phyloP scores from a whole-genome alignment of 2,888 invertebrate genomes.

The Eretmocerus hayati region DNA sequence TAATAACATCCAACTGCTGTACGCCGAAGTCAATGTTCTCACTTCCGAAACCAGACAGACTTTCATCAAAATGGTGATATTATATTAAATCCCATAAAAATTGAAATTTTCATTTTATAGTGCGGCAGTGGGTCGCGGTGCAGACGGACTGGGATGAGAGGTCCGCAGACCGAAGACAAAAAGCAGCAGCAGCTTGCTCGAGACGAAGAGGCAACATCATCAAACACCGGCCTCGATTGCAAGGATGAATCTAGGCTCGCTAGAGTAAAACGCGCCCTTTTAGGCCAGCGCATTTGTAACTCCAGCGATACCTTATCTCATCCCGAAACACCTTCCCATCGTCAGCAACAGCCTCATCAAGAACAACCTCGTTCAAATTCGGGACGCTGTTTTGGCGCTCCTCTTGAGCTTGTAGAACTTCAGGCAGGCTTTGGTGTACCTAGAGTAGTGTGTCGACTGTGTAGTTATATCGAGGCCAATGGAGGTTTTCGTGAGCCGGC shows the following conservation, averaged over 20 bases:
- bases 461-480: constrained; percentile 46
- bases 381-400: constrained; percentile 35
- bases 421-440: constrained; percentile 45
- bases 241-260: constrained; percentile 43
- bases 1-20: too few species aligned
- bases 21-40: too few species aligned
- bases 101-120: not conserved
- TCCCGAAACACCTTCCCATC: constrained; percentile 21
- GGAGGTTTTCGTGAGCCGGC: constrained; percentile 42
- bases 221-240: constrained; percentile 25
- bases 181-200: constrained; percentile 30
- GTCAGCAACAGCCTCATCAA: not conserved
- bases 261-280: constrained; percentile 41
- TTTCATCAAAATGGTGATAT: too few species aligned
- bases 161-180: constrained; percentile 43
- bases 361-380: too few species aligned
- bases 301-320: constrained; percentile 1
- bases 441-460: constrained; percentile 44
- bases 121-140: constrained; percentile 46
- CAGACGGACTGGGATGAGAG: constrained; percentile 47
- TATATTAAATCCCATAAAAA: too few species aligned
- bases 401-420: constrained; percentile 39
- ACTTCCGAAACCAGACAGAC: too few species aligned
- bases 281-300: constrained; percentile 24
- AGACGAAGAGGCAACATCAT: constrained; percentile 25